Base-by-base conservation (phyloP, 2,888 invertebrate genomes). In the Microctonus aethiopoides region DNA sequence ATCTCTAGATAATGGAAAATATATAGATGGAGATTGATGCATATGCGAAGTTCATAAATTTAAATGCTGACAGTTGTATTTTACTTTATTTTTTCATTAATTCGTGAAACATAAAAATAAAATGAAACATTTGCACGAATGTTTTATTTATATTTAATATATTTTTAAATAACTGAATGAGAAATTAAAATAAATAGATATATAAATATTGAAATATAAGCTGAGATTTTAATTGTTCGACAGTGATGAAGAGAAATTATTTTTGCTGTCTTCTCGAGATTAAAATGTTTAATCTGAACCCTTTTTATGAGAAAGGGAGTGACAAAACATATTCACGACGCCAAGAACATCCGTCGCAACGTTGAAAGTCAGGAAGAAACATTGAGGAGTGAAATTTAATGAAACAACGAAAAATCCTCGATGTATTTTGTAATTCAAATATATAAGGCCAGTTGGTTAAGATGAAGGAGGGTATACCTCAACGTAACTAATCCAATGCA, bases 361-460 rank as follows among this genome's bases (percentile, higher is more conserved):
- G 26, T 6, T 39, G 39, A 51, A 65, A 65, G 56, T 52, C 46
- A 63, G 56, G 51, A 67, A 36, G 52, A 54, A 52, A 67, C 69
- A 59, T 59, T 24, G 46, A 46, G 46, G 56, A 46, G 34, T 61
- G 56, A 77, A 74, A 78, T 78, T 80, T 79, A 82, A 82, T 81
- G 82, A 81, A 82, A 77, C 79, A 75, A 74, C 71, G 76, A 60
- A 68, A 66, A 73, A 73, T 72, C 68, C 61, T 68, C 64, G 54
- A 57, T 65, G 62, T 20, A 74, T 75, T 75, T 74, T 83, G 82
- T 78, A 77, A 83, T 83, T 80, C 79, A 83, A 83, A 83, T 83
- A 73, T 67, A 57, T 41, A 56, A 67, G 72, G 20, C 6, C 57
- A 32, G 57, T 57, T 13, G 57, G 52, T 61, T n/a, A 10, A 46